Percentiles rank a stretch among this genome's conserved stretches.
Evolutionary conservation across 2,888 invertebrate genomes (phyloP).

Genomic region (Drosophila demipolita): DNA sequence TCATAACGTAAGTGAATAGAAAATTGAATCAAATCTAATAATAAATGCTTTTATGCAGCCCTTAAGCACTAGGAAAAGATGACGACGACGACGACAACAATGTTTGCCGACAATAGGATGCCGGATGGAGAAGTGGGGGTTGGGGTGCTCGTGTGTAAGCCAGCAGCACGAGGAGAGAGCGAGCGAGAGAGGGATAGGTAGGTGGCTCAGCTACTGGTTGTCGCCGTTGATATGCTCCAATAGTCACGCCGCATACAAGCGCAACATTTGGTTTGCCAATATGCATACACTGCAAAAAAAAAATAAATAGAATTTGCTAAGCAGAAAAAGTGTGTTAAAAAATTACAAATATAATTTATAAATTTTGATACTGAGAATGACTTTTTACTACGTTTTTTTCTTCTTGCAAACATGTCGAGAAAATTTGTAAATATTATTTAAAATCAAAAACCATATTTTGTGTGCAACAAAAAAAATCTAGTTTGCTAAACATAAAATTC

Average conservation of each 20-base stretch:
- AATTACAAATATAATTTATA: neutral
- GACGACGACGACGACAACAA: conserved; percentile 68
- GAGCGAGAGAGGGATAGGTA: neutral
- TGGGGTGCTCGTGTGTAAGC: conserved; percentile 3
- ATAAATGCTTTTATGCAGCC: conserved; percentile 81
- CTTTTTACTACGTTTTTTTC: neutral
- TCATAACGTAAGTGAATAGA: conserved; percentile 80
- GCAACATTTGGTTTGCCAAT: conserved; percentile 63
- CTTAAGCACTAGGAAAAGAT: conserved; percentile 79
- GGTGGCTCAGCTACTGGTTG: conserved; percentile 61
- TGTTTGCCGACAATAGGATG: conserved; percentile 32
- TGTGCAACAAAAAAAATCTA: neutral
- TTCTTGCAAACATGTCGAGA: no score
- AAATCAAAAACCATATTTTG: no score
- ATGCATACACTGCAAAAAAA: conserved; percentile 38
- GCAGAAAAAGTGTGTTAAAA: neutral
- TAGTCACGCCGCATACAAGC: conserved; percentile 54
- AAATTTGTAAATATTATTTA: no score
- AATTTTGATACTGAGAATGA: neutral
- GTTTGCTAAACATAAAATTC: no score
- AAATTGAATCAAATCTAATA: conserved; percentile 81
- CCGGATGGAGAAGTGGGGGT: neutral
- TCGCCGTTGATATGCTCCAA: conserved; percentile 68
- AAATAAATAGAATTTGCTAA: neutral
- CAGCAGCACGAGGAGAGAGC: neutral